Evolutionary conservation across 2,888 invertebrate species (phyloP).

Genomic region (Venusia cambrica): DNA sequence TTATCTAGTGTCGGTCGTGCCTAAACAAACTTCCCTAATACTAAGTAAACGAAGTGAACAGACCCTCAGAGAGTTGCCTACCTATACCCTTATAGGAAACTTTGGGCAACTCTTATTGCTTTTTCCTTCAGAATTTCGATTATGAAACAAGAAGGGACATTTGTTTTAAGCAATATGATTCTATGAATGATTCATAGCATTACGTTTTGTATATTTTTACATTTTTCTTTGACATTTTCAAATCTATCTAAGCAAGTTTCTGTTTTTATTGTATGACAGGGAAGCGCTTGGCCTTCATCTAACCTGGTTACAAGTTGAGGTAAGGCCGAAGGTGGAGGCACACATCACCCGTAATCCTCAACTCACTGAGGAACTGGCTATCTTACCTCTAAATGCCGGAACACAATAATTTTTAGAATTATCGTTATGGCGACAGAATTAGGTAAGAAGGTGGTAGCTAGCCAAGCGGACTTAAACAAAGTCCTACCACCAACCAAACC

Average conservation of each 20-base stretch:
- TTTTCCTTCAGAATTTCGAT: slow-evolving; percentile 48
- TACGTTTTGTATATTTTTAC: slow-evolving; percentile 18
- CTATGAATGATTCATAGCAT: slow-evolving; percentile 31
- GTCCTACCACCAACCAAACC: too few species aligned
- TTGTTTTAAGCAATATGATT: slow-evolving; percentile 37
- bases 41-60: slow-evolving; percentile 63
- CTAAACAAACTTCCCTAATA: slow-evolving; percentile 68
- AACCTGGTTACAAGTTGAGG: too few species aligned
- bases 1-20: slow-evolving; percentile 58
- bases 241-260: slow-evolving; percentile 5
- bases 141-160: slow-evolving; percentile 41
- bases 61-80: slow-evolving; percentile 63
- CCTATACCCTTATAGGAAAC: slow-evolving; percentile 56
- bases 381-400: too few species aligned
- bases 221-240: slow-evolving; percentile 6
- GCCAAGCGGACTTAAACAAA: too few species aligned
- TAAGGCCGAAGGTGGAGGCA: too few species aligned
- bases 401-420: too few species aligned
- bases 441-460: too few species aligned
- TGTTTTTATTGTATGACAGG: background rate
- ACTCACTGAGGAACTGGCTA: too few species aligned
- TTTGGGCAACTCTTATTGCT: slow-evolving; percentile 56
- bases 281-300: too few species aligned
- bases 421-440: too few species aligned
- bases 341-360: too few species aligned